These are phyloP conservation scores for Leptopilina syphax DNA, from an alignment of 2,888 invertebrate genomes.

Conservation along the genomic window DNA sequence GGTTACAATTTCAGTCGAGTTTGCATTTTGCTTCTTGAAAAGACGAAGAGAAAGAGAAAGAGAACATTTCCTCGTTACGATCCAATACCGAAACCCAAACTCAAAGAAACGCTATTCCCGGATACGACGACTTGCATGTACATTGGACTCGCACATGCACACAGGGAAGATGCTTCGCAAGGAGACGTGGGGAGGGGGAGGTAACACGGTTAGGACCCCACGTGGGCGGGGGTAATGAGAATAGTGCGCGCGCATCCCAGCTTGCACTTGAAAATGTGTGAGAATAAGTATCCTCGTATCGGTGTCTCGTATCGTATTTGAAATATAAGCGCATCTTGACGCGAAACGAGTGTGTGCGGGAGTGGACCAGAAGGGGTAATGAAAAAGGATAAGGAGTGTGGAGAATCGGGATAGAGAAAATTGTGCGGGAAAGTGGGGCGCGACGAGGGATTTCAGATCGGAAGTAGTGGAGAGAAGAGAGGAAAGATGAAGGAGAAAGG, in stretches of 20 bases:
- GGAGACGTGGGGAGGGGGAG: neutral
- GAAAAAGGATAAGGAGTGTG: neutral
- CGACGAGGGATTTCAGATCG: neutral
- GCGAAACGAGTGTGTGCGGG: constrained; percentile 45
- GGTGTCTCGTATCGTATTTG: constrained; percentile 37
- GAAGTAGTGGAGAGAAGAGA: constrained; percentile 11
- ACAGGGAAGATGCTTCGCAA: neutral
- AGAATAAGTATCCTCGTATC: constrained; percentile 27
- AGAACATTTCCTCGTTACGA: constrained; percentile 32
- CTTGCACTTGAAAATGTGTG: constrained; percentile 37
- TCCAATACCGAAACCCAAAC: constrained; percentile 6
- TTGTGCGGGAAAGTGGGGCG: neutral
- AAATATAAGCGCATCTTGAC: constrained; percentile 33
- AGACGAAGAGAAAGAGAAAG: neutral
- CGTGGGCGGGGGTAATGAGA: constrained; percentile 28
- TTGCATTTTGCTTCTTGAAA: constrained; percentile 7
- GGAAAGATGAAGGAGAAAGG: constrained; percentile 43
- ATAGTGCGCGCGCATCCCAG: constrained; percentile 21
- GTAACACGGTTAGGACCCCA: constrained; percentile 24
- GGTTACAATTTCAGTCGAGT: constrained; percentile 20
- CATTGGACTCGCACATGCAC: constrained; percentile 20
- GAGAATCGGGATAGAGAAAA: neutral
- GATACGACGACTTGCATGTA: constrained; percentile 22
- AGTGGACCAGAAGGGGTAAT: constrained; percentile 42
- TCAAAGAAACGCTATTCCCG: constrained; percentile 19